These are phyloP conservation scores for Ancistrus triradiatus DNA, from an alignment of 2,113 vertebrate genomes.

Conservation along the genomic window DNA sequence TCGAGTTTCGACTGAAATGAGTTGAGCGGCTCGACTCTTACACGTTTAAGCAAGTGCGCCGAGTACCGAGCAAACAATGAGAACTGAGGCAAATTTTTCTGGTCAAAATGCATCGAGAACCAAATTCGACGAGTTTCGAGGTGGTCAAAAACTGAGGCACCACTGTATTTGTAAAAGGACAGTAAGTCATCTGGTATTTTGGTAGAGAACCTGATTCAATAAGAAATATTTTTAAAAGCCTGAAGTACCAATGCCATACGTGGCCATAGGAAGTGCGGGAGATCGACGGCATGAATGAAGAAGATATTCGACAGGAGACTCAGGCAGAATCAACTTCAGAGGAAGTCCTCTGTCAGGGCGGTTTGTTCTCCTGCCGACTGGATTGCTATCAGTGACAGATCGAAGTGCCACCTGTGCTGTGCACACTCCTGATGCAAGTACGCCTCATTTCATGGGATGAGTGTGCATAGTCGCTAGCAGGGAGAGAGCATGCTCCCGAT, in stretches of 20 bases:
- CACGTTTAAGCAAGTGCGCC: no score
- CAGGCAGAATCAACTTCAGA: constrained; percentile 16
- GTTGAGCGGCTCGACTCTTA: no score
- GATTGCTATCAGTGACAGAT: constrained; percentile 51
- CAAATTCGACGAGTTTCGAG: no score
- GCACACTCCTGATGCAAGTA: constrained; percentile 54
- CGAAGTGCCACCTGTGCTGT: constrained; percentile 51
- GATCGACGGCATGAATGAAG: not conserved
- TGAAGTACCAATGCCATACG: constrained; percentile 34
- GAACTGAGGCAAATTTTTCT: no score
- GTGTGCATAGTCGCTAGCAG: constrained; percentile 43
- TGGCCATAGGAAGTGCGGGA: not conserved
- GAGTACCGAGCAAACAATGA: no score
- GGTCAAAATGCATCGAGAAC: no score
- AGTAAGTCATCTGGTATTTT: no score
- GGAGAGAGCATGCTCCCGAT: constrained; percentile 44
- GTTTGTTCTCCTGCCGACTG: constrained; percentile 23
- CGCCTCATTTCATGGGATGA: constrained; percentile 63
- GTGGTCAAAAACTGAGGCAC: no score
- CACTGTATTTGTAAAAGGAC: no score
- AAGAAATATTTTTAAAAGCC: no score
- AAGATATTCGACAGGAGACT: constrained; percentile 4
- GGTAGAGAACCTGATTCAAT: no score
- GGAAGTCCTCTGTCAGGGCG: constrained; percentile 10
- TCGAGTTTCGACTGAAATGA: no score